These are phyloP conservation scores for Drosophila ananassae DNA, from an alignment of 1,140 invertebrate species.

Conservation along the genomic window DNA sequence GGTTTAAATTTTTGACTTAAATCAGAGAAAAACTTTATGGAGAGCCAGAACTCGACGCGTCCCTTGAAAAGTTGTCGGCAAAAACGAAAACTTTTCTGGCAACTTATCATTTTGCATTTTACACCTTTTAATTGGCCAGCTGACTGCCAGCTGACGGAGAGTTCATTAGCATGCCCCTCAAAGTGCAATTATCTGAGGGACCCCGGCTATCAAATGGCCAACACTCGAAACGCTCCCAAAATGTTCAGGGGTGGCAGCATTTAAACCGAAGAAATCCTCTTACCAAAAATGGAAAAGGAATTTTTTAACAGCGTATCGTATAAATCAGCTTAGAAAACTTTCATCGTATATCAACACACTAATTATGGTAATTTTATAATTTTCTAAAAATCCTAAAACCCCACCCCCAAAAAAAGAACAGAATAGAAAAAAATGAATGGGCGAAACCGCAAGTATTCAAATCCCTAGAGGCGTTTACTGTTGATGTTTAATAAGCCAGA, in stretches of 20 bases:
- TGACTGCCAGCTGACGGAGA: conserved; percentile 7
- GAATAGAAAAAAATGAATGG: conserved; percentile 16
- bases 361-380: conserved; percentile 77
- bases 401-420: background rate
- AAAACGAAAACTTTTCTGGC: conserved; percentile 17
- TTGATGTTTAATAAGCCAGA: conserved; percentile 74
- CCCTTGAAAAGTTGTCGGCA: conserved; percentile 5
- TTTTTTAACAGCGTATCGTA: conserved; percentile 55
- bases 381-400: conserved; percentile 67
- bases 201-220: conserved; percentile 35
- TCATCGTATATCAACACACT: conserved; percentile 75
- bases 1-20: conserved; percentile 11
- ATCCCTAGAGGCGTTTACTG: conserved; percentile 61
- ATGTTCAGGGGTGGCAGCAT: background rate
- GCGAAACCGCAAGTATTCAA: conserved; percentile 37
- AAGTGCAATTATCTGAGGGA: conserved; percentile 29
- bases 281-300: conserved; percentile 25
- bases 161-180: conserved; percentile 28
- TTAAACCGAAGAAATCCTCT: conserved; percentile 40
- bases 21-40: conserved; percentile 13
- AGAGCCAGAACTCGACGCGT: background rate
- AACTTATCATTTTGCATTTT: conserved; percentile 42
- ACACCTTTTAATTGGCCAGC: conserved; percentile 39
- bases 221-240: conserved; percentile 16
- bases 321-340: conserved; percentile 76